phyloP scores from a whole-genome alignment of 2,888 invertebrate genomes.

The Liopterus haemorrhoidalis region DNA sequence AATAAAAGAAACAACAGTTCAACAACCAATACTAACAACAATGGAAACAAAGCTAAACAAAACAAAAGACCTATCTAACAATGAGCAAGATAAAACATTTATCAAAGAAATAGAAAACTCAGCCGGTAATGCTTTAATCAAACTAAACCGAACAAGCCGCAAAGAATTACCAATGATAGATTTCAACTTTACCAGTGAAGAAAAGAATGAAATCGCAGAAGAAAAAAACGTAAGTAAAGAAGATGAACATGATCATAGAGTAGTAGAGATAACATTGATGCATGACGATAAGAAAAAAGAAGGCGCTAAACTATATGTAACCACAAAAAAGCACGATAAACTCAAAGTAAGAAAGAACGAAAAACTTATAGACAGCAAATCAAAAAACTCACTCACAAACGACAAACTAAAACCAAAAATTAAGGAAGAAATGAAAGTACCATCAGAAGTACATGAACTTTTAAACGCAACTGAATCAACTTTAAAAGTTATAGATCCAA shows the following conservation, averaged over 20 bases:
- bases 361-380: conserved; percentile 6
- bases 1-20: conserved; percentile 12
- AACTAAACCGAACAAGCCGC: conserved; percentile 42
- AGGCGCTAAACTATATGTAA: conserved; percentile 18
- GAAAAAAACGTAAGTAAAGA: background rate
- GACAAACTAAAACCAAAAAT: conserved; percentile 21
- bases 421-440: conserved; percentile 6
- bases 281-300: conserved; percentile 13
- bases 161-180: conserved; percentile 40
- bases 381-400: conserved; percentile 13
- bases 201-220: background rate
- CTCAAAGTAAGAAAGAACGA: too few relatives aligned
- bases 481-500: too few relatives aligned
- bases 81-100: conserved; percentile 33
- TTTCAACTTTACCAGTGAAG: conserved; percentile 15
- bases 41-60: conserved; percentile 21
- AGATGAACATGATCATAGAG: conserved; percentile 14
- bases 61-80: conserved; percentile 29
- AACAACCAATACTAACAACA: conserved; percentile 26
- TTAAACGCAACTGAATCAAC: too few relatives aligned
- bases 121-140: conserved; percentile 34
- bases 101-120: conserved; percentile 42
- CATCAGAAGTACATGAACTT: too few relatives aligned
- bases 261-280: conserved; percentile 19
- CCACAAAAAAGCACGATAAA: conserved; percentile 22